Evolutionary conservation across 2,888 invertebrate species (phyloP), one percentile per base, ranked within the genome.

Genomic region (Calameuta pallipes): DNA sequence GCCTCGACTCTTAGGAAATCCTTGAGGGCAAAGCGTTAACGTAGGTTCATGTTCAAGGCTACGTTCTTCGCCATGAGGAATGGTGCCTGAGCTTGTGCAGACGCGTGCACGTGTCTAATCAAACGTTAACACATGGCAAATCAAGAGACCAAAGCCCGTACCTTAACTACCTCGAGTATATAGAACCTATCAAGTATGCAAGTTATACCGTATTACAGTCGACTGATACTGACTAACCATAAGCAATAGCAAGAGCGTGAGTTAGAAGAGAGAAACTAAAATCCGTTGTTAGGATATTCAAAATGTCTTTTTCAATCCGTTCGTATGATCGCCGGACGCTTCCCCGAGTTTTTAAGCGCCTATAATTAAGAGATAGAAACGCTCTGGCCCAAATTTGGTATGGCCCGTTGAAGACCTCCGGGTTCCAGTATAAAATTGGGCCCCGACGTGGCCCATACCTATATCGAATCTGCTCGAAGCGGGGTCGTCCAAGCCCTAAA

Each of bases 41-140:
- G 56, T 23, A 56, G 56, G 23, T 23, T 56, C 56, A 23, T 56
- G 56, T 56, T 56, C 56, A 56, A 56, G 56, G 56, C 23, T 56
- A 56, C 23, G 56, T 56, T 56, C 23, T 56, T 56, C 56, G 2
- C 56, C 56, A 56, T 23, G 23, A 56, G 56, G 23, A 56, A 71
- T 71, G 1, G 9, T 71, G 33, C 33, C 6, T 71, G 71, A 71
- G 31, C 31, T 56, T 34, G 71, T 34, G 71, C 71, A 23, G 71
- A 80, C 75, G 75, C 80, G 80, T 82, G 79, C 79, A 79, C 81
- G 80, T 82, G 80, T 82, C 83, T 84, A 85, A 83, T 82, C 80
- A 78, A 79, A 84, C 81, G 80, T 81, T 81, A 81, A 71, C 71
- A 71, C 31, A 34, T 23, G 71, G 34, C 34, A 71, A 71, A 71